Evolutionary conservation across 2,888 invertebrate genomes (phyloP), one percentile per base, ranked within the genome.

Genomic region (Drosophila ezoana): DNA sequence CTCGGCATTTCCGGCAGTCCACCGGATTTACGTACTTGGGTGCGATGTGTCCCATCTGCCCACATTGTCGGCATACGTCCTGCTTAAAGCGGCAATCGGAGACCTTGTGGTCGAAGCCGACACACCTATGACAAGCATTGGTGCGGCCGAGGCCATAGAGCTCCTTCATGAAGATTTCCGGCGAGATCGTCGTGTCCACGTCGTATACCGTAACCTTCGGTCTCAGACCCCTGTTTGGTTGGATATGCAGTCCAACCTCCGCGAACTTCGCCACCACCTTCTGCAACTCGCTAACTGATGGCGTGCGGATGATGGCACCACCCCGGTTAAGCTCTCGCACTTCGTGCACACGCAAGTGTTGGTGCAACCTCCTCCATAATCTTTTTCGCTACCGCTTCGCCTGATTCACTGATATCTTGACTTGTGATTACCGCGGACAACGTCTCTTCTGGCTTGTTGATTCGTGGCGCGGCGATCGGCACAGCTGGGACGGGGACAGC

Each of bases 1-100:
- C n/a, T 3, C 60, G 54, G 59, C 76, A 70, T 10, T 76, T 69
- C 5, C 76, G 63, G 49, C 44, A 60, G 37, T 54, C 61, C 40
- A 59, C 18, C 32, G 52, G 20, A 20, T 1, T 20, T 20, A 3
- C 20, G 20, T 3, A 20, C 20, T 20, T 20, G 20, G 20, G 2
- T 2, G 20, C 20, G 20, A 20, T 20, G 3, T 20, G 20, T 3
- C 20, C 20, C 20, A 20, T 20, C 20, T 20, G 20, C 0, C 20
- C 20, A 20, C 20, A 20, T 3, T 20, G 20, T 20, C 20, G 20
- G 20, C 20, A 20, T 20, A 20, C 3, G 20, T 20, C 20, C 20
- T 20, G 20, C 20, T 20, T 20, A 3, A 20, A 3, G 20, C 20
- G 20, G 3, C 20, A 20, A 2, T 20, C 20, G 20, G 20, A 20